A percentile compares a stretch with the other conserved stretches of the same genome.
Conservation (phyloP, 35 echinoderm and acorn worm species). For the Lytechinus pictus region DNA sequence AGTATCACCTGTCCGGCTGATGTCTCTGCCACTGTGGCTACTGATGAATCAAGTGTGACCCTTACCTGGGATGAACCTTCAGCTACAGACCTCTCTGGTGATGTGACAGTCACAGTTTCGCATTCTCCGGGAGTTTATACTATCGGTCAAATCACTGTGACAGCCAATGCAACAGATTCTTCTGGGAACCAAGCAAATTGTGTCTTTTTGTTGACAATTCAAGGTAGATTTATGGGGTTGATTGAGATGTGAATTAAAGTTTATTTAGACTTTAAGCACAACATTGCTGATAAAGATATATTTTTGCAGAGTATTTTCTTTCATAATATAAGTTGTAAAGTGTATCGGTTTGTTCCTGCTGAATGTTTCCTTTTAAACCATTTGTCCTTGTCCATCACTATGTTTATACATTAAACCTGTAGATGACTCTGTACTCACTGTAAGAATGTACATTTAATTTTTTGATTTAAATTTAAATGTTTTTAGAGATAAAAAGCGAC, state of each 20-base stretch:
- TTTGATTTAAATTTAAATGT: too few species aligned
- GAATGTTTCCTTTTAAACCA: too few species aligned
- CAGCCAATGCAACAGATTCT: conserved; percentile 21
- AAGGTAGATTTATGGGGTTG: neutral
- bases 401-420: too few species aligned
- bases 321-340: too few species aligned
- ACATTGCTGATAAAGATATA: too few species aligned
- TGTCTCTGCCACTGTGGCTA: neutral
- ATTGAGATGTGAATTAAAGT: neutral
- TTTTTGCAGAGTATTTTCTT: too few species aligned
- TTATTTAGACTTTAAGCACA: too few species aligned
- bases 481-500: neutral
- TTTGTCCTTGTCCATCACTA: too few species aligned
- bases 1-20: neutral
- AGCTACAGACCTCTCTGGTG: conserved; percentile 24
- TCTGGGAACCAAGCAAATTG: conserved; percentile 14
- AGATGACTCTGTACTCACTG: too few species aligned
- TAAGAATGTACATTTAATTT: too few species aligned
- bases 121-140: conserved; percentile 2
- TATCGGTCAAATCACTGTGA: neutral
- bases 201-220: neutral
- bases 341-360: too few species aligned
- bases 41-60: neutral
- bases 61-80: neutral
- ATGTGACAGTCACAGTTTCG: neutral